Evolutionary conservation across 2,888 invertebrate species (phyloP).

Genomic region (Noctua comes): DNA sequence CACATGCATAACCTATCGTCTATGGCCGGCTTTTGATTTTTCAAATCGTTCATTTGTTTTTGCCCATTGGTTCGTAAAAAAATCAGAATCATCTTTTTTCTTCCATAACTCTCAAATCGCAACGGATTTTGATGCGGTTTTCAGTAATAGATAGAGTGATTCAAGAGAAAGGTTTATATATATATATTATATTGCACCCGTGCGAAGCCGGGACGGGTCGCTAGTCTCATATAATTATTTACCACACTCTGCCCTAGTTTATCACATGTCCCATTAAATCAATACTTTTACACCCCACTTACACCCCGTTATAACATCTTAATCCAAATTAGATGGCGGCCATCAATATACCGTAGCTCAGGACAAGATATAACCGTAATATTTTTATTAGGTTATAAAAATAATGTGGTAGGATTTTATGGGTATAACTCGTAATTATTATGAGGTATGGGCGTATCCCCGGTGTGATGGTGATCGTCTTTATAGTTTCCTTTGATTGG

Average conservation of each 20-base stretch:
- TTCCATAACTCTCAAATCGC: background rate
- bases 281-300: constrained; percentile 50
- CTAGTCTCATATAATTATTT: constrained; percentile 18
- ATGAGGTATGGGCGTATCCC: constrained; percentile 69
- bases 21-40: background rate
- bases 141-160: too few species aligned
- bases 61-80: background rate
- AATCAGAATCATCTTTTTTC: background rate
- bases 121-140: too few species aligned
- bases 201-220: too few species aligned
- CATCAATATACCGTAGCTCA: constrained; percentile 72
- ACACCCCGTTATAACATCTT: constrained; percentile 56
- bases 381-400: constrained; percentile 80
- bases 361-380: constrained; percentile 66
- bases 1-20: background rate
- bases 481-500: constrained; percentile 72
- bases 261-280: constrained; percentile 49
- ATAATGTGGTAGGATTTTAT: constrained; percentile 76
- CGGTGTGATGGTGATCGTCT: constrained; percentile 56
- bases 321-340: constrained; percentile 71
- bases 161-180: too few species aligned
- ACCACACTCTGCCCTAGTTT: background rate
- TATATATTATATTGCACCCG: too few species aligned
- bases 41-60: background rate
- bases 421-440: constrained; percentile 81